Base-by-base conservation (phyloP, 2,888 invertebrate genomes). In the Melikaiella ostensackeni region DNA sequence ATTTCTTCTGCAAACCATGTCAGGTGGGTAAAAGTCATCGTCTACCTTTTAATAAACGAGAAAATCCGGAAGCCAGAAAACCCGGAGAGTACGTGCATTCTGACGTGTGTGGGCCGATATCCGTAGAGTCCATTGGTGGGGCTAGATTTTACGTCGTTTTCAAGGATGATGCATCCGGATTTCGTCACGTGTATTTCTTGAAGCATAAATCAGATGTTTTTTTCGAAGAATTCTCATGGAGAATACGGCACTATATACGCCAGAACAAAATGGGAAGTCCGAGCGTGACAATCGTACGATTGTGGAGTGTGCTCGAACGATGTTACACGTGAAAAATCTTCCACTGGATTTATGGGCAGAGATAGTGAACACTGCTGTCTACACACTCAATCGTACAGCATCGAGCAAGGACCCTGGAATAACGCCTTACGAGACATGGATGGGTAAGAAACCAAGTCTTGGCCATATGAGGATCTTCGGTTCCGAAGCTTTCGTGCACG, bases 31-130 rank as follows among this genome's bases (percentile, higher is more conserved):
- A 80, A 42, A 70, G 74, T 13, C 77, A 80, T 55, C 75, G 79
- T 24, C 66, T 78, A 7, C 75, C 76, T n/a, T 80, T 80, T 21
- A 30, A 77, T 2, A 75, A 78, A 13, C 4, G 11, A 7, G 33
- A 21, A 21, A 63, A 4, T 27, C 3, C n/a, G 35, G 6, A 33
- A 33, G 35, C n/a, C n/a, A 30, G 62, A n/a, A 33, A 74, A 46
- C 55, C 75, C 35, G 73, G 78, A 46, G 76, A 78, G 33, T 61
- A 55, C 30, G 55, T 84, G 11, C 81, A 84, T 33, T 78, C 81
- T 0, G 82, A 85, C 61, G 80, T 85, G 5, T 84, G 83, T 79
- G 83, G 83, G 19, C 82, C 84, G 11, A 83, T 85, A 82, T 64
- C 77, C n/a, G 74, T 74, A 30, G 76, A 80, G 75, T 84, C 84